These are phyloP conservation scores for Phasianus colchicus DNA, from an alignment of 2,113 vertebrate genomes.

Conservation along the genomic window DNA sequence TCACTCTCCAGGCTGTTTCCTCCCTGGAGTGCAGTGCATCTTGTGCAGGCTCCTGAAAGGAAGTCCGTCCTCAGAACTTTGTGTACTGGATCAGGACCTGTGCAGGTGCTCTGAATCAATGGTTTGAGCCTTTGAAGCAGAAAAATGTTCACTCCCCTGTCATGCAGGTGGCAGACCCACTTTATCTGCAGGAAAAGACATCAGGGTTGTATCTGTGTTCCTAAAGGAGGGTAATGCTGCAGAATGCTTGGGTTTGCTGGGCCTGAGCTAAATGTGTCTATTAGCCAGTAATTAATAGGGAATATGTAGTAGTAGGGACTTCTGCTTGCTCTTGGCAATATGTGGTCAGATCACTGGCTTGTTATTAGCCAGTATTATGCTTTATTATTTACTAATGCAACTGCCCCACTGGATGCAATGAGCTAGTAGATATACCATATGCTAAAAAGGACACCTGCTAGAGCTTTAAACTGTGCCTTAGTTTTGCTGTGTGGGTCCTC, in stretches of 20 bases:
- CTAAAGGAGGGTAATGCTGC: not conserved
- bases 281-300: not conserved
- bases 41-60: not conserved
- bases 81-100: not conserved
- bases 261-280: rapidly evolving
- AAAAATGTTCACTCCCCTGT: rapidly evolving
- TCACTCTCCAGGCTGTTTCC: not conserved
- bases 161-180: rapidly evolving
- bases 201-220: not conserved
- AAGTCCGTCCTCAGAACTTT: not conserved
- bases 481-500: not conserved
- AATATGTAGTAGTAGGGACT: not conserved
- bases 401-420: not conserved
- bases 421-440: rapidly evolving
- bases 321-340: not conserved
- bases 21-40: not conserved
- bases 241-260: rapidly evolving
- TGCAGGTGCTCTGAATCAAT: rapidly evolving
- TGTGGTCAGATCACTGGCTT: not conserved
- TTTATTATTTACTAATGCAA: not conserved
- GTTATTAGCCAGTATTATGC: not conserved
- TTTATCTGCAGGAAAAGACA: not conserved
- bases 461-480: not conserved
- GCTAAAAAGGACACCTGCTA: not conserved
- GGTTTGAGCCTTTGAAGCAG: not conserved